Base-by-base conservation (phyloP, 2,888 invertebrate species). In the Pharmacophagus antenor region DNA sequence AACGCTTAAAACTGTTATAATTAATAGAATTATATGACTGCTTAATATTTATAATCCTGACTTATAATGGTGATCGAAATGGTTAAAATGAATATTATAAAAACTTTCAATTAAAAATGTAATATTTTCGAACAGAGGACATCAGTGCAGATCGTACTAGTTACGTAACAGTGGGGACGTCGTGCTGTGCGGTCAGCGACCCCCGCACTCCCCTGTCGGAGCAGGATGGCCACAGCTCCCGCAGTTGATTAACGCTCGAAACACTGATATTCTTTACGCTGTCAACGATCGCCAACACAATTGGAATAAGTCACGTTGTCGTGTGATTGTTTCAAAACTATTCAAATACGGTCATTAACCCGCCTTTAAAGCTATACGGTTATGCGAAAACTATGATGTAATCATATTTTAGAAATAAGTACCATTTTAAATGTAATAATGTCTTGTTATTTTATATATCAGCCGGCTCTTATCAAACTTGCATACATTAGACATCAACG, bases 401-500 rank as follows among this genome's bases (percentile, higher is more conserved):
- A n/a, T n/a, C n/a, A n/a, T n/a, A n/a, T n/a, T n/a, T n/a, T n/a
- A n/a, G n/a, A n/a, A n/a, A n/a, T n/a, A n/a, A n/a, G n/a, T n/a
- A n/a, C n/a, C n/a, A 15, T 21, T 37, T 37, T 20, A 15, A 31
- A 10, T 21, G 5, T 2, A 31, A 25, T 18, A 8, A 18, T 18
- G 18, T 23, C 12, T 5, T 50, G n/a, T 5, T 1, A 20, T 8
- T n/a, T n/a, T 25, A 8, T 7, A 50, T 5, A 20, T 5, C 50
- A 12, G 2, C 25, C 20, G 51, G 37, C 20, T 22, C 22, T 15
- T n/a, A 10, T 52, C 18, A 31, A 57, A 18, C 21, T 21, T 56
- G 21, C 50, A 56, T 74, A 68, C 64, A 76, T 77, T 77, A 84
- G 86, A 87, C 79, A 79, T 86, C 82, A 85, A 87, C 86, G 87